These are phyloP conservation scores for Ciconia boyciana DNA, from an alignment of 2,113 vertebrate genomes.

Conservation along the genomic window DNA sequence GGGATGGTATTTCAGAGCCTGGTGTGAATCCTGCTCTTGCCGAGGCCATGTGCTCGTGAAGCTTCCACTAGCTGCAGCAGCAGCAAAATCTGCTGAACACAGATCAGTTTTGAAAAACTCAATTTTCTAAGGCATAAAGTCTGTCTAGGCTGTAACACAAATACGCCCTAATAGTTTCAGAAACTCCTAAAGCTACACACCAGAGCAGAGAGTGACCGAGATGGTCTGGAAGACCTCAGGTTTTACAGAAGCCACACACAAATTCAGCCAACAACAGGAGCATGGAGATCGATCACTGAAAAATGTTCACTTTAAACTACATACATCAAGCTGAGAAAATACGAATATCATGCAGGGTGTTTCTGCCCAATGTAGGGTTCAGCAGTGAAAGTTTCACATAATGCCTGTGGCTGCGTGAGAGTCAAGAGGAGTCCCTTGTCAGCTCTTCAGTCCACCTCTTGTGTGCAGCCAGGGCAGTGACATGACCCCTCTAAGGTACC, in stretches of 20 bases:
- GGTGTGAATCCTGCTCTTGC: neutral
- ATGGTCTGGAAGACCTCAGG: neutral
- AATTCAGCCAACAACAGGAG: neutral
- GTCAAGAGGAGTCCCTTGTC: neutral
- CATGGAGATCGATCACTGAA: rapidly evolving
- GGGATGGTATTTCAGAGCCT: neutral
- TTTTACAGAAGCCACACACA: neutral
- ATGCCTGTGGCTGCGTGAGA: neutral
- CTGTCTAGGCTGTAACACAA: neutral
- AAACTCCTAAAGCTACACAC: neutral
- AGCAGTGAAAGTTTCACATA: neutral
- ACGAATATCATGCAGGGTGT: rapidly evolving
- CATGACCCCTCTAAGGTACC: neutral
- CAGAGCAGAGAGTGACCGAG: neutral
- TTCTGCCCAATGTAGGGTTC: neutral
- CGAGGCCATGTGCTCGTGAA: rapidly evolving
- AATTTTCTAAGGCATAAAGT: neutral
- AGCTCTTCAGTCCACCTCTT: neutral
- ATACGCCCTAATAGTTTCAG: neutral
- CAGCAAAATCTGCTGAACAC: neutral
- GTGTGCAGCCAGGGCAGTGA: neutral
- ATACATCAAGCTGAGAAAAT: neutral
- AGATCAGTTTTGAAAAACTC: neutral
- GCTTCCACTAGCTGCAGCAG: neutral
- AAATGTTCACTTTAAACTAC: rapidly evolving